These are phyloP conservation scores for Coelogynopora nodosa DNA, from an alignment of 2,888 invertebrate genomes.

Conservation along the genomic window DNA sequence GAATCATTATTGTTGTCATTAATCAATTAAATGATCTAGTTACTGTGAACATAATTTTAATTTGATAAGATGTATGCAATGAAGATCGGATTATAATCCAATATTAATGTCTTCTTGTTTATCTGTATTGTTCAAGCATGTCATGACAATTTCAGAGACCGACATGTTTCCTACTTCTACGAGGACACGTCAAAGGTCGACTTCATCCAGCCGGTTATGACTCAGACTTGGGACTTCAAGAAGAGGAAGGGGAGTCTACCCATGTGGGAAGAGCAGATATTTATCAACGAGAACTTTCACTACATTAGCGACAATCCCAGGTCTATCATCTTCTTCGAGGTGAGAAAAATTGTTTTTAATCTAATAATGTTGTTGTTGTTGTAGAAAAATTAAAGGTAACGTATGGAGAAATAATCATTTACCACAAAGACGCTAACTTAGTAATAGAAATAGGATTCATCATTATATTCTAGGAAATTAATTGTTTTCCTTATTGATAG, in stretches of 20 bases:
- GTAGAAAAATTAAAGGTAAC: too few relatives aligned
- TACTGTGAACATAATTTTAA: too few relatives aligned
- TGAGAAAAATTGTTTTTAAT: conserved; percentile 48
- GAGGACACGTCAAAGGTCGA: conserved; percentile 61
- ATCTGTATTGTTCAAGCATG: too few relatives aligned
- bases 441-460: too few relatives aligned
- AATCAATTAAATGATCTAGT: too few relatives aligned
- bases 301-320: conserved; percentile 60
- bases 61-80: too few relatives aligned
- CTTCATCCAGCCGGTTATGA: conserved; percentile 67
- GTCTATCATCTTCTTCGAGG: conserved; percentile 65
- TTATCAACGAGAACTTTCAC: conserved; percentile 67
- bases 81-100: background rate
- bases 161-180: conserved; percentile 64
- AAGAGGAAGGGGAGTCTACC: conserved; percentile 65
- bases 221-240: conserved; percentile 67
- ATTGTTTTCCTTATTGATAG: too few relatives aligned
- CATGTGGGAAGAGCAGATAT: conserved; percentile 69
- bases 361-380: background rate
- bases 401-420: too few relatives aligned
- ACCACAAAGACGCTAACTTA: too few relatives aligned
- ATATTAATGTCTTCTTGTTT: background rate
- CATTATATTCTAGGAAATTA: too few relatives aligned
- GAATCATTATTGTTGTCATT: too few relatives aligned
- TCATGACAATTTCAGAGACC: conserved; percentile 55